Evolutionary conservation across 2,113 vertebrate genomes (phyloP).

Genomic region (Steatornis caripensis): DNA sequence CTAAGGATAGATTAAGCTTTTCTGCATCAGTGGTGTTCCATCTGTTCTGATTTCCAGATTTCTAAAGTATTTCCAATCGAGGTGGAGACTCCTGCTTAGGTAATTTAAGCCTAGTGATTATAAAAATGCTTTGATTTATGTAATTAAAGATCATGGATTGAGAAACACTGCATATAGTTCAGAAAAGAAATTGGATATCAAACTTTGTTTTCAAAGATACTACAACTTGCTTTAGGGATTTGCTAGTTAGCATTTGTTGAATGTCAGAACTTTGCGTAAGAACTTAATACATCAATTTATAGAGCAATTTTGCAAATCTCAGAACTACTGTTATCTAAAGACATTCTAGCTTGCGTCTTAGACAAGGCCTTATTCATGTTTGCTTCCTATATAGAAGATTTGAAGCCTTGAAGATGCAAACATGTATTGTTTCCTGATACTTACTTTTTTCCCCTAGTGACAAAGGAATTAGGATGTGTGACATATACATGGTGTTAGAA

Average conservation of each 20-base stretch:
- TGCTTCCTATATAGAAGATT: not conserved
- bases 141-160: not conserved
- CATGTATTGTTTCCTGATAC: not conserved
- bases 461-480: not conserved
- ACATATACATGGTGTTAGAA: not conserved
- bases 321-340: not conserved
- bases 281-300: not conserved
- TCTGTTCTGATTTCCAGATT: not conserved
- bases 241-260: not conserved
- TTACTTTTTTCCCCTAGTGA: not conserved
- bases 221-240: not conserved
- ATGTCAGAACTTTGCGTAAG: not conserved
- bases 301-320: not conserved
- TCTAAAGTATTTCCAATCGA: not conserved
- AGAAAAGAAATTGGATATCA: not conserved
- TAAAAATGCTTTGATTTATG: not conserved
- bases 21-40: not conserved
- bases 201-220: not conserved
- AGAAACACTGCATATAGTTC: not conserved
- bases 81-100: not conserved
- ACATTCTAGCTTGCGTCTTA: not conserved
- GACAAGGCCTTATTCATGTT: not conserved
- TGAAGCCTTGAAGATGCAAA: not conserved
- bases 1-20: not conserved
- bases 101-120: not conserved